phyloP scores from a whole-genome alignment of 1,140 invertebrate genomes.

The Papilio glaucus region DNA sequence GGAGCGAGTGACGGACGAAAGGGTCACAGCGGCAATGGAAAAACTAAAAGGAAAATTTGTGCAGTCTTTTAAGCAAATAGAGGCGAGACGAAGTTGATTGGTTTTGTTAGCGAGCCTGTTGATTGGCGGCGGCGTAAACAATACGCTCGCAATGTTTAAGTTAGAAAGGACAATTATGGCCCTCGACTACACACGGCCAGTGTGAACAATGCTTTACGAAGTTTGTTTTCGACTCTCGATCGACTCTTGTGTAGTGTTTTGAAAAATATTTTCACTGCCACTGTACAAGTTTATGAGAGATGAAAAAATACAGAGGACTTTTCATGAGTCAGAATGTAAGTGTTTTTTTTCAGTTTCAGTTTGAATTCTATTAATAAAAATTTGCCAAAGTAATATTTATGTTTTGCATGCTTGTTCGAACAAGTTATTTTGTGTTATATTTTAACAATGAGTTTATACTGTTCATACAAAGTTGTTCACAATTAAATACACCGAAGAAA shows the following conservation, averaged over 20 bases:
- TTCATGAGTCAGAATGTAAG: neutral
- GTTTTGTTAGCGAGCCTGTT: constrained; percentile 82
- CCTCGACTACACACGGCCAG: constrained; percentile 58
- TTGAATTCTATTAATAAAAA: constrained; percentile 8
- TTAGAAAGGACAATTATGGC: constrained; percentile 77
- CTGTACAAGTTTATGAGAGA: constrained; percentile 23
- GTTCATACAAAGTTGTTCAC: no score
- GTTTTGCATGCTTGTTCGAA: neutral
- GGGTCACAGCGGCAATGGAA: constrained; percentile 80
- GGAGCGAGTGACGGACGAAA: constrained; percentile 79
- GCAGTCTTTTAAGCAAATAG: constrained; percentile 81
- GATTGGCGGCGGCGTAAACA: constrained; percentile 82
- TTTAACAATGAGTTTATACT: no score
- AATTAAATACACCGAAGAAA: no score
- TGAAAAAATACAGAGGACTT: constrained; percentile 26
- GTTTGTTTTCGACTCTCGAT: constrained; percentile 59
- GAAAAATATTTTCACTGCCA: constrained; percentile 54
- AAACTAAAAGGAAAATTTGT: constrained; percentile 80
- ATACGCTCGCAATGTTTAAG: constrained; percentile 77
- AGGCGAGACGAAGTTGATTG: constrained; percentile 83
- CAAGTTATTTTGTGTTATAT: no score
- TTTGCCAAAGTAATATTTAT: neutral
- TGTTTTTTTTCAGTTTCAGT: constrained; percentile 7
- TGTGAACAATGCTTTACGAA: constrained; percentile 59
- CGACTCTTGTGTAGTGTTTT: constrained; percentile 62